These are phyloP conservation scores for Hirtodrosophila duncani DNA, from an alignment of 2,888 invertebrate species.

Conservation along the genomic window DNA sequence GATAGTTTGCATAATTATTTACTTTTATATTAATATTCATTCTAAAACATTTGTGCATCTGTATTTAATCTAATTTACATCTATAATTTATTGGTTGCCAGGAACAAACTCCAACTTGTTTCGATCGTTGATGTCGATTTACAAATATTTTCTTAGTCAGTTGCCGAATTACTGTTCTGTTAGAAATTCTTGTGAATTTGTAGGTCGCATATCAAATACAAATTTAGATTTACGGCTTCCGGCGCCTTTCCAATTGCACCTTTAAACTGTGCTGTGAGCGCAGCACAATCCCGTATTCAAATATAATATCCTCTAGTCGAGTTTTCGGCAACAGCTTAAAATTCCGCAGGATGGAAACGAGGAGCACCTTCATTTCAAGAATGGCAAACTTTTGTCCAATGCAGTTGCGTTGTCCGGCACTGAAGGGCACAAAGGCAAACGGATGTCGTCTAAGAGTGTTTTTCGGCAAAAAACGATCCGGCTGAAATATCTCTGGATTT, in stretches of 20 bases:
- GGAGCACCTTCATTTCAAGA: constrained; percentile 82
- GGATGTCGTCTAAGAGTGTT: constrained; percentile 80
- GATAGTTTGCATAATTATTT: no score
- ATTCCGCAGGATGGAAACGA: constrained; percentile 80
- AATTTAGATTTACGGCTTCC: neutral
- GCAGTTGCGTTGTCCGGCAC: constrained; percentile 84
- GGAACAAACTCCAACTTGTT: no score
- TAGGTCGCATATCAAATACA: no score
- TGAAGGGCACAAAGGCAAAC: constrained; percentile 83
- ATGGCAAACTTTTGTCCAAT: constrained; percentile 85
- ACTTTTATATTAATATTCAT: no score
- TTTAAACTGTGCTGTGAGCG: constrained; percentile 77
- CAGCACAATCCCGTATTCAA: constrained; percentile 79
- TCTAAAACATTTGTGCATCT: no score
- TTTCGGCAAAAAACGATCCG: constrained; percentile 82
- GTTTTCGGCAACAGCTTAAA: constrained; percentile 80
- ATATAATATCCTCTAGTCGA: constrained; percentile 77
- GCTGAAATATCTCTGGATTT: constrained; percentile 84
- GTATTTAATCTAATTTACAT: no score
- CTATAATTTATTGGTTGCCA: no score
- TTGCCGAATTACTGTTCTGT: no score
- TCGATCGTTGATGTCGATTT: no score
- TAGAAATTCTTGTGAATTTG: no score
- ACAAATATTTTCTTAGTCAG: no score
- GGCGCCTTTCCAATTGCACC: constrained; percentile 36